Conservation (phyloP, 2,888 invertebrate species). For the Drosophila rubida region DNA sequence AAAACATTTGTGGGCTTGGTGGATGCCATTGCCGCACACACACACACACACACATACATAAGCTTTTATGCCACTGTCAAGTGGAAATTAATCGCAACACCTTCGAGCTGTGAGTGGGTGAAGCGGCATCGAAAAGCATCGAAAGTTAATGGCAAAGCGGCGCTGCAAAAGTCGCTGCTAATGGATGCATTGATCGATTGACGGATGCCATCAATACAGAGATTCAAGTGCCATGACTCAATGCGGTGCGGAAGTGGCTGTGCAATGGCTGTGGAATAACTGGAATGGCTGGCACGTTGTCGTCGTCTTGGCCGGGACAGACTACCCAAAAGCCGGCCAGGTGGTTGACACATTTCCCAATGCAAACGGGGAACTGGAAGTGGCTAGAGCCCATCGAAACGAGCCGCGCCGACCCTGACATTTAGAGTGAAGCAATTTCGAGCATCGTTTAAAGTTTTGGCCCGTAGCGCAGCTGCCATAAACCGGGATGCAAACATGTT, state of each 20-base stretch:
- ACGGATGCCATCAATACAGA: slow-evolving; percentile 61
- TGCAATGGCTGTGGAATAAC: slow-evolving; percentile 33
- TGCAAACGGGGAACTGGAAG: background rate
- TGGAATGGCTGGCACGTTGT: slow-evolving; percentile 14
- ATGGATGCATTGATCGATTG: slow-evolving; percentile 56
- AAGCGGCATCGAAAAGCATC: slow-evolving; percentile 32
- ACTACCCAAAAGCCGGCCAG: background rate
- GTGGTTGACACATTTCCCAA: slow-evolving; percentile 60
- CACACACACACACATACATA: slow-evolving; percentile 18
- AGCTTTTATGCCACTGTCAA: slow-evolving; percentile 28
- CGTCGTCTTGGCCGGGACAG: background rate
- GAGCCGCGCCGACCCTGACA: slow-evolving; percentile 74
- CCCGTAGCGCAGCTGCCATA: slow-evolving; percentile 60
- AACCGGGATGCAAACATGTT: slow-evolving; percentile 83
- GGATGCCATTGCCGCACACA: slow-evolving; percentile 31
- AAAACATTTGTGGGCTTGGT: slow-evolving; percentile 76
- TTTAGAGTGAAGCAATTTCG: slow-evolving; percentile 62
- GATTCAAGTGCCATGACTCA: slow-evolving; percentile 21
- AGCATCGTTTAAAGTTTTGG: slow-evolving; percentile 53
- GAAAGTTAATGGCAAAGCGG: slow-evolving; percentile 29
- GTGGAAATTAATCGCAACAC: slow-evolving; percentile 68
- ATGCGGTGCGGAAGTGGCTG: slow-evolving; percentile 35
- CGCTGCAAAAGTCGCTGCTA: slow-evolving; percentile 15
- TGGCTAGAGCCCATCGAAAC: background rate
- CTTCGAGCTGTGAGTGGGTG: slow-evolving; percentile 59